phyloP scores from a whole-genome alignment of 2,797 vertebrate species.

The Danio aesculapii region DNA sequence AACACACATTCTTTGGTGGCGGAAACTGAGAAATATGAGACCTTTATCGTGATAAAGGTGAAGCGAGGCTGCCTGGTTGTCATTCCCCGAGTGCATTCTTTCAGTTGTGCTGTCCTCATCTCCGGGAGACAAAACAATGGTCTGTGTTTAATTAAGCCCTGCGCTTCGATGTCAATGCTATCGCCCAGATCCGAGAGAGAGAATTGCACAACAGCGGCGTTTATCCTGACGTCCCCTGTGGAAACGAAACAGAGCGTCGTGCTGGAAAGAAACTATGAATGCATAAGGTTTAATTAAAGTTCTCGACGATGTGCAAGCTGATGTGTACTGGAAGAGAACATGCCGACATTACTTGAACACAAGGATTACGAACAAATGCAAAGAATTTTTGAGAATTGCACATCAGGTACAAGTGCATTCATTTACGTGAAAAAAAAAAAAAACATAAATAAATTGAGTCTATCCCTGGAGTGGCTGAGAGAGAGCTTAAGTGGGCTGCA shows the following conservation, averaged over 20 bases:
- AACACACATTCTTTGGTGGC: constrained; percentile 27
- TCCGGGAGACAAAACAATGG: constrained; percentile 39
- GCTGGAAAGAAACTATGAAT: constrained; percentile 26
- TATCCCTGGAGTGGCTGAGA: too few relatives aligned
- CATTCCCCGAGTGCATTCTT: constrained; percentile 33
- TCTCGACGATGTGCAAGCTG: constrained; percentile 2
- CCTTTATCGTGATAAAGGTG: constrained; percentile 19
- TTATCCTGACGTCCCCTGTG: constrained; percentile 9
- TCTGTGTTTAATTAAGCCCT: constrained; percentile 53
- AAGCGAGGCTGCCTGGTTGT: constrained; percentile 25
- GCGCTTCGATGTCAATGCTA: constrained; percentile 34
- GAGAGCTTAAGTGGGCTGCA: too few relatives aligned
- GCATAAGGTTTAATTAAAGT: constrained; percentile 33
- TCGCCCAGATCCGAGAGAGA: constrained; percentile 16
- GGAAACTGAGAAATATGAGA: constrained; percentile 34
- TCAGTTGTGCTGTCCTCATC: constrained; percentile 25
- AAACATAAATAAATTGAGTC: too few relatives aligned
- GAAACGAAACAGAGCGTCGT: constrained; percentile 23
- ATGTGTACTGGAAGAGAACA: background rate
- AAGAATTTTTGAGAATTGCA: background rate
- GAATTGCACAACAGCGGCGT: constrained; percentile 10
- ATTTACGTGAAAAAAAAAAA: background rate
- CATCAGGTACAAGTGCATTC: background rate
- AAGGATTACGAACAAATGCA: constrained; percentile 2
- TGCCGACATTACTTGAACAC: background rate